Evolutionary conservation across 1,140 invertebrate genomes (phyloP).

Genomic region (Hycleus phaleratus): DNA sequence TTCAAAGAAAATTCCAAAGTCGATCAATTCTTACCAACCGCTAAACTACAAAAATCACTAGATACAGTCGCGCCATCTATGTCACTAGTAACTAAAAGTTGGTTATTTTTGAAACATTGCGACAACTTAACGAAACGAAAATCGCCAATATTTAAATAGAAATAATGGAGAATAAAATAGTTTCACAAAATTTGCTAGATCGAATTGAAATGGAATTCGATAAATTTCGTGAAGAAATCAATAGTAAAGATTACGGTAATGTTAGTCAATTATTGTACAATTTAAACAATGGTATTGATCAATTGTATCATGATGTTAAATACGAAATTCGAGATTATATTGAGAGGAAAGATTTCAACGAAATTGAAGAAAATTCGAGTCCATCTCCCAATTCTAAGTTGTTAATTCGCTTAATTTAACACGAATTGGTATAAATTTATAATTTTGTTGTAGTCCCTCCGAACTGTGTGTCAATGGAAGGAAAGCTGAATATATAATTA

Average conservation of each 20-base stretch:
- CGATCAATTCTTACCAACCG: no score
- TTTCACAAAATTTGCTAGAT: conserved; percentile 1
- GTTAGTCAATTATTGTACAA: conserved; percentile 2
- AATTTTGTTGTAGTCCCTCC: background rate
- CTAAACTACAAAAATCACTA: no score
- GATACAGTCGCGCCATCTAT: no score
- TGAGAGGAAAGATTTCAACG: background rate
- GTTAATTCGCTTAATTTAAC: background rate
- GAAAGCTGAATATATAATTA: conserved; percentile 5
- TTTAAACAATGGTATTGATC: background rate
- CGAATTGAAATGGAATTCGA: background rate
- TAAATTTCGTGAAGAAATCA: background rate
- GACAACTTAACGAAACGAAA: no score
- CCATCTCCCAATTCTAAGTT: background rate
- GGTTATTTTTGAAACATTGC: no score
- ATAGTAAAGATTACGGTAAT: background rate
- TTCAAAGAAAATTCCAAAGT: no score
- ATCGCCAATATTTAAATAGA: no score
- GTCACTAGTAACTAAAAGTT: no score
- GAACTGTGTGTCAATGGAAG: background rate
- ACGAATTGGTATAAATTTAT: background rate
- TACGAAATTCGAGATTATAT: background rate
- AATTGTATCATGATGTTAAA: background rate
- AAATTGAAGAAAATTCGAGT: background rate
- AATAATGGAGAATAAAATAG: no score